Evolutionary conservation across 2,113 vertebrate genomes (phyloP).

Genomic region (Oplegnathus fasciatus): DNA sequence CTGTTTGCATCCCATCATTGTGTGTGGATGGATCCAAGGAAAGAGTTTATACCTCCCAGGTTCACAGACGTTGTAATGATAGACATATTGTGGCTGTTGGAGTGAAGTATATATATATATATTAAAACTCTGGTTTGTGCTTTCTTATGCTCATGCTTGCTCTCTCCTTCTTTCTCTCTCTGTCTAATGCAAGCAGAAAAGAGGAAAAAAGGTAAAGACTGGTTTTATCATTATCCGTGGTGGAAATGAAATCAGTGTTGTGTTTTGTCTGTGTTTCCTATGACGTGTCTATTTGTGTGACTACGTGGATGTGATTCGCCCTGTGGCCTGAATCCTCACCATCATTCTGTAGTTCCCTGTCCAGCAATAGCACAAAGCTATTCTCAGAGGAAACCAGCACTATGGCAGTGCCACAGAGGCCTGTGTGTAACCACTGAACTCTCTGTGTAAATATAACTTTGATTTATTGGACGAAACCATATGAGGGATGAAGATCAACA

Average conservation of each 20-base stretch:
- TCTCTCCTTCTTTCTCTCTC: slow-evolving; percentile 53
- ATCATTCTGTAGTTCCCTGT: slow-evolving; percentile 50
- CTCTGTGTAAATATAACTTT: slow-evolving; percentile 69
- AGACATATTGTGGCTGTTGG: slow-evolving; percentile 41
- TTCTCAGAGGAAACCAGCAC: slow-evolving; percentile 71
- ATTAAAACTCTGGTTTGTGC: slow-evolving; percentile 31
- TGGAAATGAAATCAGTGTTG: slow-evolving; percentile 7
- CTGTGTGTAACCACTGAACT: slow-evolving; percentile 57
- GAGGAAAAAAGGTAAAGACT: slow-evolving; percentile 81
- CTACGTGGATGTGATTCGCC: slow-evolving; percentile 31
- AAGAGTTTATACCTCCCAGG: slow-evolving; percentile 58
- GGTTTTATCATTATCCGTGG: background rate
- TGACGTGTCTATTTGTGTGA: slow-evolving; percentile 42
- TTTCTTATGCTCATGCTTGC: slow-evolving; percentile 30
- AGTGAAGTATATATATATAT: slow-evolving; percentile 39
- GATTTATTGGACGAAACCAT: slow-evolving; percentile 70
- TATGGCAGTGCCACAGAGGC: slow-evolving; percentile 57
- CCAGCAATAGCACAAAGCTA: slow-evolving; percentile 65
- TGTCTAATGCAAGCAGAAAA: slow-evolving; percentile 73
- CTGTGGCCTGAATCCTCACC: slow-evolving; percentile 30
- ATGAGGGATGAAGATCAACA: slow-evolving; percentile 65
- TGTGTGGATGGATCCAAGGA: slow-evolving; percentile 65
- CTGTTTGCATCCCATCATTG: slow-evolving; percentile 46
- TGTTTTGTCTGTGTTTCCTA: slow-evolving; percentile 35
- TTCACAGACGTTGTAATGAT: slow-evolving; percentile 50